Conservation (phyloP, 2,797 vertebrate genomes). For the Vespertilio murinus region DNA sequence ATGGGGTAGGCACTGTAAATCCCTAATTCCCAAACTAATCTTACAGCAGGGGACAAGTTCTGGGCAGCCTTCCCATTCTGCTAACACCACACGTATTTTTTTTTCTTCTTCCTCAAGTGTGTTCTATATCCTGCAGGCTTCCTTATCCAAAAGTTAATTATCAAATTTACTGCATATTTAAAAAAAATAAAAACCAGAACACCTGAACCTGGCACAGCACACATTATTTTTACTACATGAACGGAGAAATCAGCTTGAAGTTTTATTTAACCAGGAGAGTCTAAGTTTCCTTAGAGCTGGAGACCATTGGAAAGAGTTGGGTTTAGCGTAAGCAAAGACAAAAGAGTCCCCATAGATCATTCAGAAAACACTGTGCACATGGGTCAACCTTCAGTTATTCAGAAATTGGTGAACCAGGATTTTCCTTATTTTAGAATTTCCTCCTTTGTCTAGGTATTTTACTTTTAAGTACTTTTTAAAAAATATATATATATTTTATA, state of each 20-base stretch:
- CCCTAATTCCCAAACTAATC: constrained; percentile 69
- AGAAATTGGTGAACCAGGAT: background rate
- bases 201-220: background rate
- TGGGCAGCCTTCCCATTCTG: constrained; percentile 31
- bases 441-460: background rate
- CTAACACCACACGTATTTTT: background rate
- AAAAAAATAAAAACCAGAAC: constrained; percentile 11
- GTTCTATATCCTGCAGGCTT: constrained; percentile 24
- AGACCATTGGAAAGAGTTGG: background rate
- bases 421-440: background rate
- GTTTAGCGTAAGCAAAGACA: background rate
- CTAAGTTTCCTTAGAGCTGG: background rate
- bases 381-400: background rate
- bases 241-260: background rate
- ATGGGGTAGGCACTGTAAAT: constrained; percentile 54
- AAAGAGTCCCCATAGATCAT: background rate
- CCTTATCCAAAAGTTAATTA: constrained; percentile 60
- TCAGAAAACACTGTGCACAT: background rate
- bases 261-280: constrained; percentile 47
- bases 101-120: constrained; percentile 31
- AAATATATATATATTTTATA: too few relatives aligned
- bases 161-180: constrained; percentile 12
- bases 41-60: constrained; percentile 53
- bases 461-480: too few relatives aligned
- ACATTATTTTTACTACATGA: constrained; percentile 8